Evolutionary conservation across 2,888 invertebrate species (phyloP).

Genomic region (Drosophila algonquin): DNA sequence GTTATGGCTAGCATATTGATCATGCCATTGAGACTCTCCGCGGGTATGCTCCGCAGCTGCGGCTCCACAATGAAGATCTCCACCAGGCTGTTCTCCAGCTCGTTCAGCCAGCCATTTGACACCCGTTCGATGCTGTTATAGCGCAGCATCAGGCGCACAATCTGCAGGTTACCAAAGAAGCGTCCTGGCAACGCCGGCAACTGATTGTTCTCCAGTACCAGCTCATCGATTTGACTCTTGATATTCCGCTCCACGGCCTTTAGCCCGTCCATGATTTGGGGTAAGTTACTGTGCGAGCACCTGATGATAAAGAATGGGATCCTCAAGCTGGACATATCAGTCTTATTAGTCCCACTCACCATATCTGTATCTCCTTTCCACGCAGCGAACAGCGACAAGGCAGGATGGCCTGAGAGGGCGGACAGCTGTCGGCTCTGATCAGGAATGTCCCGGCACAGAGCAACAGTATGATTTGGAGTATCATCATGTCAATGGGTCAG

Average conservation of each 20-base stretch:
- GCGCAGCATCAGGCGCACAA: slow-evolving; percentile 91
- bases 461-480: slow-evolving; percentile 50
- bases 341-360: slow-evolving; percentile 85
- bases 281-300: slow-evolving; percentile 96
- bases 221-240: slow-evolving; percentile 90
- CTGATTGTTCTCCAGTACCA: slow-evolving; percentile 94
- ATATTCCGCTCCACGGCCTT: slow-evolving; percentile 87
- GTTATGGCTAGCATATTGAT: slow-evolving; percentile 92
- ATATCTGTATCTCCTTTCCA: slow-evolving; percentile 92
- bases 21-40: slow-evolving; percentile 90
- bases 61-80: slow-evolving; percentile 94
- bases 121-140: slow-evolving; percentile 93
- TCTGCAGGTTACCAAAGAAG: slow-evolving; percentile 90
- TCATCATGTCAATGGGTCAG: slow-evolving; percentile 38
- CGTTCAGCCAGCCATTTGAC: slow-evolving; percentile 91
- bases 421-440: slow-evolving; percentile 85
- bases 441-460: slow-evolving; percentile 41
- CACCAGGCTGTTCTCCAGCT: slow-evolving; percentile 90
- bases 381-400: slow-evolving; percentile 93
- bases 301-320: slow-evolving; percentile 84
- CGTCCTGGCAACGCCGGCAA: slow-evolving; percentile 93
- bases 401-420: slow-evolving; percentile 90
- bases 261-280: slow-evolving; percentile 90
- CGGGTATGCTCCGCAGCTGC: slow-evolving; percentile 90
- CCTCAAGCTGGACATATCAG: neutral